phyloP scores from a whole-genome alignment of 1,140 invertebrate genomes.

The Lysiphlebus fabarum region DNA sequence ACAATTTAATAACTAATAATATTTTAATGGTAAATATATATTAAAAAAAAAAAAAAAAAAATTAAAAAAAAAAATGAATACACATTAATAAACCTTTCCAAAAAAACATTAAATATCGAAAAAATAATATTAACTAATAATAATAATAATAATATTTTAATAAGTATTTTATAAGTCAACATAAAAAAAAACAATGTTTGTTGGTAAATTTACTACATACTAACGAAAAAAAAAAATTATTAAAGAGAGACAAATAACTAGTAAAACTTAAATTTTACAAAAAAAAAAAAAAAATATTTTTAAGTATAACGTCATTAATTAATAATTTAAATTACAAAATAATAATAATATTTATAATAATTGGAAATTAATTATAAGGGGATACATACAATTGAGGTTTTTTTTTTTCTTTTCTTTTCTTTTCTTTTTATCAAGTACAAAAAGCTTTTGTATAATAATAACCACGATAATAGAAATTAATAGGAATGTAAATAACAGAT shows the following conservation, averaged over 20 bases:
- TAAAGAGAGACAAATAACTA: no score
- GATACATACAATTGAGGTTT: no score
- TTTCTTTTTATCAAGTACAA: conserved; percentile 1
- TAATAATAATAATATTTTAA: not conserved
- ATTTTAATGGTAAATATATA: conserved; percentile 37
- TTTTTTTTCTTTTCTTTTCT: no score
- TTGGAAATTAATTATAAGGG: no score
- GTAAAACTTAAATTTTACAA: no score
- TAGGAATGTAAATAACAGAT: conserved; percentile 5
- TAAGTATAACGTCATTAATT: no score
- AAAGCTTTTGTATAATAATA: conserved; percentile 16
- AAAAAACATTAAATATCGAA: conserved; percentile 34
- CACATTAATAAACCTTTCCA: conserved; percentile 37
- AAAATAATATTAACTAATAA: conserved; percentile 22
- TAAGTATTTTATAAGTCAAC: not conserved
- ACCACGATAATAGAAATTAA: conserved; percentile 1
- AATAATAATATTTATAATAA: no score
- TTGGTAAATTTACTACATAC: no score
- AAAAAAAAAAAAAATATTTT: no score
- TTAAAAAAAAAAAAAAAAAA: conserved; percentile 23
- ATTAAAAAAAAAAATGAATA: conserved; percentile 7
- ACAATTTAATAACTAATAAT: conserved; percentile 28
- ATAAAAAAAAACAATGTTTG: conserved; percentile 15
- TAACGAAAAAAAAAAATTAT: no score
- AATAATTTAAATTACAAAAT: no score